Evolutionary conservation across 2,888 invertebrate species (phyloP).

Genomic region (Galerucella pusilla): DNA sequence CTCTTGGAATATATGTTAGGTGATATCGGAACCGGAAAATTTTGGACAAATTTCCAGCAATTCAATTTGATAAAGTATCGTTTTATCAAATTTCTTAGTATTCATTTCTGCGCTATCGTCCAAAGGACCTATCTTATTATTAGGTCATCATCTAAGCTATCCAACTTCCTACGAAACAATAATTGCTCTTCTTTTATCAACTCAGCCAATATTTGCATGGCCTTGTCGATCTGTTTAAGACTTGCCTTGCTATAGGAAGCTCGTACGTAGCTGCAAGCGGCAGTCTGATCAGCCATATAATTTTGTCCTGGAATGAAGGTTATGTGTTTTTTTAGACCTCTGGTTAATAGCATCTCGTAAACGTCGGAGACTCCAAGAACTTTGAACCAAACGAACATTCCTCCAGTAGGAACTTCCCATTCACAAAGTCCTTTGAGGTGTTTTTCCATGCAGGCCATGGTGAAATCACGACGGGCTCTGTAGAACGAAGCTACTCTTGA

Average conservation of each 20-base stretch:
- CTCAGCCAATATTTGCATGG: conserved; percentile 70
- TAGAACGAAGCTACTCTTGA: conserved; percentile 72
- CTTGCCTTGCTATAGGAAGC: conserved; percentile 78
- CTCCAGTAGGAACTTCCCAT: conserved; percentile 76
- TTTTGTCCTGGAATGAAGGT: conserved; percentile 81
- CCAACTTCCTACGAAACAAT: conserved; percentile 62
- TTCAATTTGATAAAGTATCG: conserved; percentile 25
- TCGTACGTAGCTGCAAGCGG: conserved; percentile 75
- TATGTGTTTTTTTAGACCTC: conserved; percentile 75
- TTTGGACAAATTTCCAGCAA: conserved; percentile 1
- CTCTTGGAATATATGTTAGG: background rate
- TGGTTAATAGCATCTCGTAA: conserved; percentile 77
- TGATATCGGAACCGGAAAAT: conserved; percentile 7
- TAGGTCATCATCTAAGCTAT: conserved; percentile 55
- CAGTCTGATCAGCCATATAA: conserved; percentile 73
- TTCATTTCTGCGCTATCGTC: conserved; percentile 29
- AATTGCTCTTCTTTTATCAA: conserved; percentile 72
- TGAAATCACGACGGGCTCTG: conserved; percentile 71
- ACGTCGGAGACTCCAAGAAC: conserved; percentile 77
- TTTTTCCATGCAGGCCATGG: conserved; percentile 70
- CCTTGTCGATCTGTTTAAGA: conserved; percentile 73
- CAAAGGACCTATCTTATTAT: conserved; percentile 47
- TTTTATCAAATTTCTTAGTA: conserved; percentile 24
- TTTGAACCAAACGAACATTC: conserved; percentile 84
- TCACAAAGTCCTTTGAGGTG: conserved; percentile 73